A percentile compares a stretch with the other conserved stretches of the same genome.
Evolutionary conservation across 2,113 vertebrate genomes (phyloP).

Genomic region (Hydrolagus affinis): DNA sequence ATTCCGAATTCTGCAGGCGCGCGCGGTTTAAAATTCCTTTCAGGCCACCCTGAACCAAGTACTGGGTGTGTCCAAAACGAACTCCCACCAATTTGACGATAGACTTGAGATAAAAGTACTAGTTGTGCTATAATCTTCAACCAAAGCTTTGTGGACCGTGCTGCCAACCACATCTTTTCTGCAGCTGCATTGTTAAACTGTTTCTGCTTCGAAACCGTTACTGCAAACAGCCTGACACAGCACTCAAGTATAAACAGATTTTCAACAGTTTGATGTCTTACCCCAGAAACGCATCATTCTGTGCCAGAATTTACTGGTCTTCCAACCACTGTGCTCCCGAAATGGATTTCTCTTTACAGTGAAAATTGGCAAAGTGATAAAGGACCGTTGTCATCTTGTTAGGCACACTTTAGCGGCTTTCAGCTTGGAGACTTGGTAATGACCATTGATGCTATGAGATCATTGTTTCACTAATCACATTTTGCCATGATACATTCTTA

Average conservation of each 20-base stretch:
- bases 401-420: not conserved
- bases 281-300: not conserved
- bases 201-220: conserved; percentile 1
- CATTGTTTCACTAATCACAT: not conserved
- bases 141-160: not conserved
- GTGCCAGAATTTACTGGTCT: not conserved
- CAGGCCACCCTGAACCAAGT: not conserved
- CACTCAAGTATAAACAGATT: conserved; percentile 25
- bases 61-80: conserved; percentile 14
- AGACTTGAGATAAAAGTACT: not conserved
- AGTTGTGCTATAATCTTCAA: conserved; percentile 10
- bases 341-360: not conserved
- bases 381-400: not conserved
- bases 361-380: not conserved
- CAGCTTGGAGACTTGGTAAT: not conserved
- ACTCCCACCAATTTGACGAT: not conserved
- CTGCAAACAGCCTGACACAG: conserved; percentile 2
- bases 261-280: conserved; percentile 20
- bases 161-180: conserved; percentile 19
- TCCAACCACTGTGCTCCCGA: not conserved
- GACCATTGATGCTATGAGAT: not conserved
- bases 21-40: not conserved
- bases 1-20: not conserved
- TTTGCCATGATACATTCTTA: not conserved
- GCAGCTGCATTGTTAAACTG: conserved; percentile 27